Evolutionary conservation across 1,140 invertebrate species (phyloP).

Genomic region (Zaprionus taronus): DNA sequence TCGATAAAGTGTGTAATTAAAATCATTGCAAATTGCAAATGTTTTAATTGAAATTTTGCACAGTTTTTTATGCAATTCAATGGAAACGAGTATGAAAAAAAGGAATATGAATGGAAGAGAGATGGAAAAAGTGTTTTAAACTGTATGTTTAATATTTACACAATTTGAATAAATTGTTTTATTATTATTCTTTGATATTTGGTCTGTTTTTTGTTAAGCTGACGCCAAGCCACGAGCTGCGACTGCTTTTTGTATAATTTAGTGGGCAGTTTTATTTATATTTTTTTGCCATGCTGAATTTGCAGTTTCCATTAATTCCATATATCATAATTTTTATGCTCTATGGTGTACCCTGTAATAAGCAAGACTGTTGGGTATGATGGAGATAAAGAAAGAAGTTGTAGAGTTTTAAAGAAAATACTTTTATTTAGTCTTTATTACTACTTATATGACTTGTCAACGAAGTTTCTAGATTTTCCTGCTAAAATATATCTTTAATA

Average conservation of each 20-base stretch:
- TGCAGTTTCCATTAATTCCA: conserved; percentile 72
- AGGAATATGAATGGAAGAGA: conserved; percentile 25
- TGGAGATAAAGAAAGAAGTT: background rate
- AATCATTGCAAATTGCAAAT: conserved; percentile 37
- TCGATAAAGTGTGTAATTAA: background rate
- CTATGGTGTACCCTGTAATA: conserved; percentile 14
- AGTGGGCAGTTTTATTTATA: conserved; percentile 1
- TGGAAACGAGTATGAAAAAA: conserved; percentile 41
- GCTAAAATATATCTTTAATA: background rate
- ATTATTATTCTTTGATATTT: conserved; percentile 23
- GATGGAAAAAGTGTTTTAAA: conserved; percentile 36
- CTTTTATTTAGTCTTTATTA: no score
- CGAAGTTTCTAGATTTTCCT: no score
- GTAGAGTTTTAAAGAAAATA: no score
- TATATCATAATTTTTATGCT: conserved; percentile 66
- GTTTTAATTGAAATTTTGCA: conserved; percentile 67
- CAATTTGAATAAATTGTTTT: conserved; percentile 65
- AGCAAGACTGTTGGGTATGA: background rate
- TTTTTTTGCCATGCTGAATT: conserved; percentile 45
- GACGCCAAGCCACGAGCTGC: background rate
- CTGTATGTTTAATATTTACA: conserved; percentile 61
- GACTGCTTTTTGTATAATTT: conserved; percentile 20
- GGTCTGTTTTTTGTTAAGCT: background rate
- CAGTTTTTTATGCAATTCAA: conserved; percentile 52
- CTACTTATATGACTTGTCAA: no score